These are phyloP conservation scores for Dynastes maya DNA, from an alignment of 2,888 invertebrate genomes.

Conservation along the genomic window DNA sequence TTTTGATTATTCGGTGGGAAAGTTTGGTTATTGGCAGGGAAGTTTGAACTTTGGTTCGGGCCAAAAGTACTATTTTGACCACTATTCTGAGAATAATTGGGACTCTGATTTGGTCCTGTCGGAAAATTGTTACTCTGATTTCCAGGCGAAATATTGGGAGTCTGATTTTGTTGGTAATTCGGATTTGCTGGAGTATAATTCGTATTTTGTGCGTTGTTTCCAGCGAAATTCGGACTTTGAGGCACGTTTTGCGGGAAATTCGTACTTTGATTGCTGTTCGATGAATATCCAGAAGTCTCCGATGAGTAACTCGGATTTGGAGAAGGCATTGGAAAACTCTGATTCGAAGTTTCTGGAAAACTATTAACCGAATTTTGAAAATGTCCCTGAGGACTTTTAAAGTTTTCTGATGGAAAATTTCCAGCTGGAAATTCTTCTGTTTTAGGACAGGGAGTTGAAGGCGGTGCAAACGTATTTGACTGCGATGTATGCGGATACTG, in stretches of 20 bases:
- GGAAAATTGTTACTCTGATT: conserved; percentile 46
- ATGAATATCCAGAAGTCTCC: conserved; percentile 2
- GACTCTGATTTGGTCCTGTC: conserved; percentile 7
- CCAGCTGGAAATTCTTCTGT: conserved; percentile 15
- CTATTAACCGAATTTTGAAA: conserved; percentile 2
- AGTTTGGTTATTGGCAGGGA: conserved; percentile 38
- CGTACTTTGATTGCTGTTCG: conserved; percentile 43
- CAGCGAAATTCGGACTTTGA: conserved; percentile 35
- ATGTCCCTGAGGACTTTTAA: conserved; percentile 12
- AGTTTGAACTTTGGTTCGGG: conserved; percentile 47
- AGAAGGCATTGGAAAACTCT: conserved; percentile 23
- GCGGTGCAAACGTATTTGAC: conserved; percentile 25
- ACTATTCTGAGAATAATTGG: conserved; percentile 15
- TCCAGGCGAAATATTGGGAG: conserved; percentile 24
- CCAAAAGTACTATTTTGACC: neutral
- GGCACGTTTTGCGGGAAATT: conserved; percentile 50
- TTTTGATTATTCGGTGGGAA: conserved; percentile 35
- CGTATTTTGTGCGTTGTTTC: conserved; percentile 16
- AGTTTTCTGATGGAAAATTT: conserved; percentile 12
- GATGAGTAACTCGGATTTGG: conserved; percentile 38
- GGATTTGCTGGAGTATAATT: conserved; percentile 16
- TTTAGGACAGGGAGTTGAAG: conserved; percentile 17
- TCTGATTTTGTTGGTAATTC: conserved; percentile 51
- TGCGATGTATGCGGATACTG: conserved; percentile 42
- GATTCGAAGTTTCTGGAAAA: conserved; percentile 52